Conservation (phyloP, 2,888 invertebrate species). For the Pristionchus fissidentatus region DNA sequence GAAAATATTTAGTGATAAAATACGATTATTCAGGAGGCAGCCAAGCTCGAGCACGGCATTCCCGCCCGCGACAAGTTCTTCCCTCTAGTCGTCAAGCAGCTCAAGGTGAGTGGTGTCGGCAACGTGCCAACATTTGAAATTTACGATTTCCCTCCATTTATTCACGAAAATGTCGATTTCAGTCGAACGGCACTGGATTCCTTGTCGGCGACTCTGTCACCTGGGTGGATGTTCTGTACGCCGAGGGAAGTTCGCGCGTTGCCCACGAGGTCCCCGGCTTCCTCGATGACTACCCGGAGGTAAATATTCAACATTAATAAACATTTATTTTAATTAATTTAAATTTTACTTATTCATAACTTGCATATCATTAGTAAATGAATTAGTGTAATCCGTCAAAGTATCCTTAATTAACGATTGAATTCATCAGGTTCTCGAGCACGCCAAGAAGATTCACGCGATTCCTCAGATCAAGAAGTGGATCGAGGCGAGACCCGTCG, state of each 20-base stretch:
- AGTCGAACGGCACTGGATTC: conserved; percentile 60
- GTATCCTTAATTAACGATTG: too few species aligned
- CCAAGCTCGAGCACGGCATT: neutral
- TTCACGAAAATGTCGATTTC: neutral
- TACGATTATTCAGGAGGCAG: neutral
- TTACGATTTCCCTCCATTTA: neutral
- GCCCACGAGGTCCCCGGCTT: conserved; percentile 57
- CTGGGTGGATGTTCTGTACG: conserved; percentile 67
- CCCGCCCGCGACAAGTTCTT: neutral
- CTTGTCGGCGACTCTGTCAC: conserved; percentile 62
- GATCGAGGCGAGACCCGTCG: conserved; percentile 63
- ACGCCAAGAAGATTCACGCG: conserved; percentile 66
- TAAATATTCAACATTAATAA: neutral
- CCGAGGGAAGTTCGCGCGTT: conserved; percentile 60
- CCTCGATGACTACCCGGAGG: conserved; percentile 61
- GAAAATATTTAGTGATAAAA: neutral
- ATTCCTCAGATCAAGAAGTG: conserved; percentile 65
- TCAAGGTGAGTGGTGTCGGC: neutral
- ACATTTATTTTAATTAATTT: too few species aligned
- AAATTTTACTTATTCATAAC: too few species aligned
- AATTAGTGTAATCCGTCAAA: too few species aligned
- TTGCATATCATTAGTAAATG: too few species aligned
- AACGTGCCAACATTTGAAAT: neutral
- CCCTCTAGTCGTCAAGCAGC: neutral
- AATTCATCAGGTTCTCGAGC: conserved; percentile 41